Evolutionary conservation across 2,888 invertebrate species (phyloP), one percentile per base, ranked within the genome.

Genomic region (Stenchaetothrips biformis): DNA sequence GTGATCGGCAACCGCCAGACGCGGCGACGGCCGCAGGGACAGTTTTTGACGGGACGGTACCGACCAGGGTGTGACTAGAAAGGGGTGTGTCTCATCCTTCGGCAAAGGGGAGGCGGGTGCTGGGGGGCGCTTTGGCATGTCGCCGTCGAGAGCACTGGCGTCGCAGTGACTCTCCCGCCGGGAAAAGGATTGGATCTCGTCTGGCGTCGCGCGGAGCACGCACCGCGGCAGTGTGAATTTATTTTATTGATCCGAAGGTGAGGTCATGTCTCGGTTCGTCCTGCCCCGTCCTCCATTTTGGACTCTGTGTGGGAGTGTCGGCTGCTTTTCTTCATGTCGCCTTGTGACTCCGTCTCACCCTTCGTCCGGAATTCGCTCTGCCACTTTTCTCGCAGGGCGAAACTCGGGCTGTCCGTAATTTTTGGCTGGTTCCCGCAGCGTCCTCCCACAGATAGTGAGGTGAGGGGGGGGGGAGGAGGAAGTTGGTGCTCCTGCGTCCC

Each of bases 181-280:
- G 95, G 89, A 0, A 95, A 95, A 0, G 97, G 96, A 86, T 98
- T 97, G 85, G 98, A 99, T 82, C 98, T 91, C 86, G 99, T 99
- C 88, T 99, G 99, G 67, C 67, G 53, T 9, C 13, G 53, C 53
- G 6, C 53, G 53, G 13, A 53, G 13, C 53, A 53, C 53, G 53
- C 53, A 53, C 53, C 53, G 53, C 53, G 2, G 25, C 67, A 9
- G 67, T 25, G 67, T 74, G 21, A 21, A 74, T 21, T 74, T 21
- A 11, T 25, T 74, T 25, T 74, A 74, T 74, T 74, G 67, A 74
- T 74, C 67, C 25, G 25, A 74, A 74, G 67, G 67, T 74, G 67
- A 74, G 67, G 67, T 74, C 67, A 74, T 74, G 67, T 74, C 67
- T 7, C 49, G 13, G 47, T 37, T 84, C 11, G 79, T 9, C 48